Conservation (phyloP, 2,797 vertebrate genomes). For the Sebastolobus altivelis region DNA sequence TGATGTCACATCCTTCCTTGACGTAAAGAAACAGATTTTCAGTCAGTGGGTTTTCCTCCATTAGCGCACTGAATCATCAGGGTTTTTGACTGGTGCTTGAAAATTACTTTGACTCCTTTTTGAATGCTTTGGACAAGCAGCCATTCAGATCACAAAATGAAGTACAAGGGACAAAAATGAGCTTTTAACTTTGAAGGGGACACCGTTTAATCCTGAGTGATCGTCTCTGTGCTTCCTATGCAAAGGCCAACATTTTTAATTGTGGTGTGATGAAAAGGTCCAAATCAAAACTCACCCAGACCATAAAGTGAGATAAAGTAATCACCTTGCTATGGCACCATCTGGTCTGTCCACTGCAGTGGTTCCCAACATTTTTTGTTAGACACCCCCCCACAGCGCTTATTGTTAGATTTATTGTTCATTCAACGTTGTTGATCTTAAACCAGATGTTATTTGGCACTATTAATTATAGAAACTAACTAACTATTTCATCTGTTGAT, state of each 20-base stretch:
- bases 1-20: constrained; percentile 24
- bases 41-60: neutral
- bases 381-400: neutral
- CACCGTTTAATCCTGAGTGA: constrained; percentile 28
- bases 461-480: neutral
- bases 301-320: neutral
- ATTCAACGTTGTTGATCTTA: neutral
- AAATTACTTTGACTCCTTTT: constrained; percentile 28
- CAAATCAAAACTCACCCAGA: constrained; percentile 3
- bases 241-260: constrained; percentile 17
- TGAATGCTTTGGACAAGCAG: constrained; percentile 25
- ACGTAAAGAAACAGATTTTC: constrained; percentile 17
- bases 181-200: constrained; percentile 37
- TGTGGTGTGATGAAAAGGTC: constrained; percentile 21
- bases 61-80: neutral
- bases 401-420: too few species aligned
- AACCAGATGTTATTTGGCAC: neutral
- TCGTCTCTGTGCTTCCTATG: neutral
- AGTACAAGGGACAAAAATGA: constrained; percentile 18
- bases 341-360: neutral
- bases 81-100: constrained; percentile 41
- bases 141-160: constrained; percentile 28
- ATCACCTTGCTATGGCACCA: neutral
- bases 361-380: neutral
- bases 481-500: too few species aligned